phyloP scores from a whole-genome alignment of 2,888 invertebrate species.

The Sycophila texana region DNA sequence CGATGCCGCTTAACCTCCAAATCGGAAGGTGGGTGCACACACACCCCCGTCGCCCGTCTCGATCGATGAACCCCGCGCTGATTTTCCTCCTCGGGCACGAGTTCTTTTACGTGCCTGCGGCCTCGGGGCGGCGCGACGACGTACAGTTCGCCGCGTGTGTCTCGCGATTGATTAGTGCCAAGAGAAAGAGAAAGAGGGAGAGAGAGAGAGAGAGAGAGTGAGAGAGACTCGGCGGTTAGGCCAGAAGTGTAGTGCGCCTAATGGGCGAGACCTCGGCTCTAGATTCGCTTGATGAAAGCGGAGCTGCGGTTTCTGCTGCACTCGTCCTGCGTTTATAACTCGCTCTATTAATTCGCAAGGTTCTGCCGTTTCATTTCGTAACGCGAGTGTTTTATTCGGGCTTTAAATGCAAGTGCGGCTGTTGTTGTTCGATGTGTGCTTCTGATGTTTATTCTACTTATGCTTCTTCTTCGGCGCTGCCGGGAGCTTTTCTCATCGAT shows the following conservation, averaged over 20 bases:
- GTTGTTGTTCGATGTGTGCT: not conserved
- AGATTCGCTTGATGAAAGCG: too few relatives aligned
- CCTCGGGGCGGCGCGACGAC: not conserved
- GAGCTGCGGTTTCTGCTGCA: too few relatives aligned
- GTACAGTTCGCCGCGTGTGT: not conserved
- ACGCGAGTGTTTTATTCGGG: too few relatives aligned
- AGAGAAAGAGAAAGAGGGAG: too few relatives aligned
- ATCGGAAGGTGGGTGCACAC: conserved; percentile 10
- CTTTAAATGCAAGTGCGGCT: too few relatives aligned
- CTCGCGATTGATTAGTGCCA: not conserved
- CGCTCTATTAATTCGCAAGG: too few relatives aligned
- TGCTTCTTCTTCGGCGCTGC: not conserved
- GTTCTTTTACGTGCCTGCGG: not conserved
- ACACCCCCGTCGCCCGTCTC: not conserved
- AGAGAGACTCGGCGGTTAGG: too few relatives aligned
- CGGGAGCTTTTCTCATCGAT: not conserved
- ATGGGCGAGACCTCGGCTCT: too few relatives aligned
- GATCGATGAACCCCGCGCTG: not conserved
- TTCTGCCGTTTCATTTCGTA: too few relatives aligned
- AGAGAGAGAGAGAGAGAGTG: too few relatives aligned
- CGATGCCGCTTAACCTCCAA: conserved; percentile 35
- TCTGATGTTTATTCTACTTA: not conserved
- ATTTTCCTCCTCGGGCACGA: not conserved
- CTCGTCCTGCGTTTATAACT: too few relatives aligned
- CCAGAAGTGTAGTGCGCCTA: too few relatives aligned